Evolutionary conservation across 2,888 invertebrate species (phyloP).

Genomic region (Sialis fuliginosa): DNA sequence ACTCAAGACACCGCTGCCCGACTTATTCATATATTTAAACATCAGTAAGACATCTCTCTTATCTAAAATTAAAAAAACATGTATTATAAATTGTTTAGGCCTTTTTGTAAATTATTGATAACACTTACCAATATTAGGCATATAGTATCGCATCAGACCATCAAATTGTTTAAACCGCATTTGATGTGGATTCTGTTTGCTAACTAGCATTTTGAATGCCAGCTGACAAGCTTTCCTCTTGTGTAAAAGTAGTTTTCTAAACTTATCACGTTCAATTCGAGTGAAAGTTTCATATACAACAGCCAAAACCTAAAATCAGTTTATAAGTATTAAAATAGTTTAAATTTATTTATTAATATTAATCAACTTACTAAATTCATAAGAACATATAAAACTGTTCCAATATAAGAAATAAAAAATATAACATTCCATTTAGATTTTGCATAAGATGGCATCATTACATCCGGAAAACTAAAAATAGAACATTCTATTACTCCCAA

Average conservation of each 20-base stretch:
- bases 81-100: no score
- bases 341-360: neutral
- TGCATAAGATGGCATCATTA: conserved; percentile 83
- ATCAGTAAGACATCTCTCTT: conserved; percentile 57
- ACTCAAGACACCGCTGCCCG: conserved; percentile 44
- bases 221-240: conserved; percentile 64
- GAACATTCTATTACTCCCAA: neutral
- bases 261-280: conserved; percentile 69
- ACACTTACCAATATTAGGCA: conserved; percentile 47
- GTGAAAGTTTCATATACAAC: conserved; percentile 84
- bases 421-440: conserved; percentile 65
- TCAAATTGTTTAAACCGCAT: conserved; percentile 58
- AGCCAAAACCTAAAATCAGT: conserved; percentile 51
- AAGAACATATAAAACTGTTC: conserved; percentile 67
- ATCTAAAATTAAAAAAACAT: conserved; percentile 26
- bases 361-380: conserved; percentile 61
- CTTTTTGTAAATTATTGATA: neutral
- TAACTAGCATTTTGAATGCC: conserved; percentile 65
- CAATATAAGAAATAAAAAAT: conserved; percentile 73
- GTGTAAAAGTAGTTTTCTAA: conserved; percentile 64
- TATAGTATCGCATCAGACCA: conserved; percentile 62
- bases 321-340: neutral
- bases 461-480: conserved; percentile 64
- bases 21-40: conserved; percentile 60
- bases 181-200: conserved; percentile 49